Percentiles rank a stretch among this genome's conserved stretches.
Evolutionary conservation across 2,888 invertebrate genomes (phyloP).

Genomic region (Corbicula japonica): DNA sequence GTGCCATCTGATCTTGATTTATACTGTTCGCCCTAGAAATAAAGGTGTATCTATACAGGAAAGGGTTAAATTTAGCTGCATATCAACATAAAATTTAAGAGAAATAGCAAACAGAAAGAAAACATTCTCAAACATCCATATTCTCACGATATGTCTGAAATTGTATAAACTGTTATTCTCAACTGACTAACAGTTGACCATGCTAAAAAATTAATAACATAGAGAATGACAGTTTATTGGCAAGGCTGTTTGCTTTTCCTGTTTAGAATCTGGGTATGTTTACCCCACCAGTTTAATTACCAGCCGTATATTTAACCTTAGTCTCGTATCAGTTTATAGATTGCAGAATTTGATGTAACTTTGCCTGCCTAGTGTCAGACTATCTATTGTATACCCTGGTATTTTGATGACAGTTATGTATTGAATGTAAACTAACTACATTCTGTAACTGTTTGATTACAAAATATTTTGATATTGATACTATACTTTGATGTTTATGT

Average conservation of each 20-base stretch:
- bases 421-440: constrained; percentile 6
- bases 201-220: not conserved
- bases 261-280: not conserved
- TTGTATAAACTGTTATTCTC: too few species aligned
- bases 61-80: too few species aligned
- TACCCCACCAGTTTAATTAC: not conserved
- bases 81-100: too few species aligned
- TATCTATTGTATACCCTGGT: not conserved
- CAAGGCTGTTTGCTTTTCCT: not conserved
- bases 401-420: constrained; percentile 11
- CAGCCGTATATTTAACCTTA: constrained; percentile 6
- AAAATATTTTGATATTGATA: not conserved
- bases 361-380: constrained; percentile 2
- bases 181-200: too few species aligned
- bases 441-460: not conserved
- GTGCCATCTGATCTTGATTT: too few species aligned
- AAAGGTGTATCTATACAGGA: too few species aligned
- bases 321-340: constrained; percentile 1
- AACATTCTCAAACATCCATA: too few species aligned
- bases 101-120: too few species aligned
- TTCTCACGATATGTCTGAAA: too few species aligned
- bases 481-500: constrained; percentile 2
- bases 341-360: constrained; percentile 5
- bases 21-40: too few species aligned
- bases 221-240: constrained; percentile 16